A percentile compares a stretch with the other conserved stretches of the same genome.
phyloP scores from a whole-genome alignment of 2,113 vertebrate species.

The Ornithorhynchus anatinus region DNA sequence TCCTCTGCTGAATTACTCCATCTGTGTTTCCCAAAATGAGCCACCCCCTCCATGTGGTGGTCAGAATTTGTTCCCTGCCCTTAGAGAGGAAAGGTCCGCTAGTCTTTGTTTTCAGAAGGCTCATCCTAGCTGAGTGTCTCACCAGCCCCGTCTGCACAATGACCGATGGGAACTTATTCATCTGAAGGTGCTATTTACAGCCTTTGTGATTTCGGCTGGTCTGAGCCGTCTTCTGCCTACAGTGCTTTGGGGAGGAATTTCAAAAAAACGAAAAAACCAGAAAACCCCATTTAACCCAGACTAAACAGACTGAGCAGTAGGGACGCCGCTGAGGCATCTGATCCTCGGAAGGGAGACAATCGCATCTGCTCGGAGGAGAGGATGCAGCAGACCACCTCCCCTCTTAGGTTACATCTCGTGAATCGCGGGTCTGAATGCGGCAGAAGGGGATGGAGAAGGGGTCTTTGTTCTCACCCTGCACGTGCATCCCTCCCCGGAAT shows the following conservation, averaged over 20 bases:
- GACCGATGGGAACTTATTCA: not conserved
- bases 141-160: rapidly evolving
- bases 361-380: not conserved
- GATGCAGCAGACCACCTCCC: not conserved
- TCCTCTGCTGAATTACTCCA: no score
- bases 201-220: not conserved
- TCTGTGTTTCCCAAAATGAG: no score
- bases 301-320: conserved; percentile 40
- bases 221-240: not conserved
- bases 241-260: not conserved
- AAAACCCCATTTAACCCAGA: conserved; percentile 9
- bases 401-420: not conserved
- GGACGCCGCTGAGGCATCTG: rapidly evolving
- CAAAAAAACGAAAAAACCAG: not conserved
- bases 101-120: no score
- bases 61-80: no score
- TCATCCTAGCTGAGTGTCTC: rapidly evolving
- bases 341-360: not conserved
- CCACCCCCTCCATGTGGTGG: no score
- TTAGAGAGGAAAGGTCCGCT: no score
- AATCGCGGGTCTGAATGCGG: not conserved
- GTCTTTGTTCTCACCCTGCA: not conserved
- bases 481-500: not conserved
- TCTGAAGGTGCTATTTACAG: not conserved
- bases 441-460: not conserved